Evolutionary conservation across 2,113 vertebrate genomes (phyloP).

Genomic region (Athene noctua): DNA sequence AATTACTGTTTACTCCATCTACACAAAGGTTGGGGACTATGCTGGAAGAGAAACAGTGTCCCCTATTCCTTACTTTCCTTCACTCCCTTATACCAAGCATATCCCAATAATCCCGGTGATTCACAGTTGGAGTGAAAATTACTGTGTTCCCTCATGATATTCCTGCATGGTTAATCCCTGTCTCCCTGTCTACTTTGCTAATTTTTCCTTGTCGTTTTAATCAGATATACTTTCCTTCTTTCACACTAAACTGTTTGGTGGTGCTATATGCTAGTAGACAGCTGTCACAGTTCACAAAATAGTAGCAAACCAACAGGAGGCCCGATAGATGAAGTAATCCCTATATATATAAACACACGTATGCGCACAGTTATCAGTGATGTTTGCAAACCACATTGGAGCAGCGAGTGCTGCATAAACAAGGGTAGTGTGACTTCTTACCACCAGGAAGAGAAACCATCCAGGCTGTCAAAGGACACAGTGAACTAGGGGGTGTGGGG

Average conservation of each 20-base stretch:
- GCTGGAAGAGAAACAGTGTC: not conserved
- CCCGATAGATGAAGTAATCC: not conserved
- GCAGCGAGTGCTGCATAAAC: not conserved
- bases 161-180: not conserved
- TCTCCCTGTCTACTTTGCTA: not conserved
- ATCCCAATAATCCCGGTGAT: not conserved
- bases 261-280: not conserved
- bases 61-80: not conserved
- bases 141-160: rapidly evolving
- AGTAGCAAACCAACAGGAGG: not conserved
- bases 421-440: not conserved
- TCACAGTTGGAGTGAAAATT: not conserved
- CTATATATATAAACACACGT: not conserved
- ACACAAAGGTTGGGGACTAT: not conserved
- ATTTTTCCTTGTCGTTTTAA: not conserved
- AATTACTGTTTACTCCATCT: not conserved
- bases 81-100: not conserved
- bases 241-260: not conserved
- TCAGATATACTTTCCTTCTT: not conserved
- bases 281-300: not conserved
- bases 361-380: not conserved
- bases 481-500: too few relatives aligned
- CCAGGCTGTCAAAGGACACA: not conserved
- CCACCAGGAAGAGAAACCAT: not conserved
- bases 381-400: not conserved